Percentiles rank a stretch among this genome's conserved stretches.
These are phyloP conservation scores for Sapajus apella DNA, from an alignment of 2,113 vertebrate genomes.

Conservation along the genomic window DNA sequence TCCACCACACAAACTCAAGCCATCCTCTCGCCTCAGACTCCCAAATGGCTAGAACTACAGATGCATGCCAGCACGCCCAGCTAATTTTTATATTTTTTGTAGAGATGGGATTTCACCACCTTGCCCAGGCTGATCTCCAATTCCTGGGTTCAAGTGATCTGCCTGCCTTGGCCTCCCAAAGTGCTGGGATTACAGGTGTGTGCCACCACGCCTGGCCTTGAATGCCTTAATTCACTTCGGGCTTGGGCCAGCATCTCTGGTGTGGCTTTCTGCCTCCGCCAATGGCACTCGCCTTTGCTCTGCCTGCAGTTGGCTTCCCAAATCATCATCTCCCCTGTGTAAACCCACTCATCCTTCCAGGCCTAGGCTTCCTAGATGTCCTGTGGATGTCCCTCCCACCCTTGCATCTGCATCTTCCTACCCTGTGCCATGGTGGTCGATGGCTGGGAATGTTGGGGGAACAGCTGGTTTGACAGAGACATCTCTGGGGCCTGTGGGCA, in stretches of 20 bases:
- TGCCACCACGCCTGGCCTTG: too few species aligned
- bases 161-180: too few species aligned
- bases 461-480: neutral
- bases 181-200: too few species aligned
- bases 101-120: too few species aligned
- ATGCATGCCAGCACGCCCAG: too few species aligned
- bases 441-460: neutral
- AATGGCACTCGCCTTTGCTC: neutral
- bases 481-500: neutral
- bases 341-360: neutral
- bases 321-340: neutral
- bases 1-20: too few species aligned
- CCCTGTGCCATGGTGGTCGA: neutral
- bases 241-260: neutral
- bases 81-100: too few species aligned
- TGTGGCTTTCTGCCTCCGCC: neutral
- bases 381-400: neutral
- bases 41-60: too few species aligned
- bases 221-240: neutral
- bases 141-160: too few species aligned
- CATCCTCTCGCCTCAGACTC: too few species aligned
- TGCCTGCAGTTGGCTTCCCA: neutral
- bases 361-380: neutral
- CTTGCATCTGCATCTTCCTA: neutral
- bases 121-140: too few species aligned